These are phyloP conservation scores for Ondatra zibethicus DNA, from an alignment of 2,113 vertebrate genomes.

Conservation along the genomic window DNA sequence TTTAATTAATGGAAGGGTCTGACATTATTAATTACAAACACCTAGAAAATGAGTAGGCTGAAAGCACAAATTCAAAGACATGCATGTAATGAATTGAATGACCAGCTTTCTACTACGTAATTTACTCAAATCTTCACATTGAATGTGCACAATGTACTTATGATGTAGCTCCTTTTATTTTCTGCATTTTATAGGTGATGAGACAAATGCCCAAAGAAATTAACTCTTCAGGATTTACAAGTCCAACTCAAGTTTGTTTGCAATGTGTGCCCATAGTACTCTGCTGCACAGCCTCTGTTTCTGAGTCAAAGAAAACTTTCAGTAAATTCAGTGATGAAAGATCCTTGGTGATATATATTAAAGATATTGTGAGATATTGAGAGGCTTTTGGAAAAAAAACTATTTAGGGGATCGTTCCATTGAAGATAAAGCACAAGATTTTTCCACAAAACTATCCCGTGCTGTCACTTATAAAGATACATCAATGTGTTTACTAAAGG, in stretches of 20 bases:
- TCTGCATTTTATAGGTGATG: not conserved
- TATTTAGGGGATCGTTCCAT: conserved; percentile 46
- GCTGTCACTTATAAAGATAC: not conserved
- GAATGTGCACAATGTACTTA: conserved; percentile 21
- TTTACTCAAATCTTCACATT: conserved; percentile 45
- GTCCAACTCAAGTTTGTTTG: conserved; percentile 12
- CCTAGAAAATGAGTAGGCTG: not conserved
- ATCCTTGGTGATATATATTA: conserved; percentile 14
- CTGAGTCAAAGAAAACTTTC: conserved; percentile 34
- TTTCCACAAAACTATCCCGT: conserved; percentile 17
- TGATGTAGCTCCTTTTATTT: not conserved
- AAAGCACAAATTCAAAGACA: conserved; percentile 41
- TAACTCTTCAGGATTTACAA: not conserved
- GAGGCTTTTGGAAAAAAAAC: not conserved
- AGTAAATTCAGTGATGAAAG: not conserved
- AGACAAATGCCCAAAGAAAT: not conserved
- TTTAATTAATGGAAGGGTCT: conserved; percentile 4
- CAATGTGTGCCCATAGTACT: not conserved
- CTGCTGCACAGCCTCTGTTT: not conserved
- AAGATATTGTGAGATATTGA: conserved; percentile 13
- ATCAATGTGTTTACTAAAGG: not conserved
- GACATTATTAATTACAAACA: conserved; percentile 34
- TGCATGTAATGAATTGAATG: not conserved
- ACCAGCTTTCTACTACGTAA: not conserved
- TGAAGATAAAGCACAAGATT: not conserved